These are phyloP conservation scores for Argya squamiceps DNA, from an alignment of 2,797 vertebrate genomes.

Conservation along the genomic window DNA sequence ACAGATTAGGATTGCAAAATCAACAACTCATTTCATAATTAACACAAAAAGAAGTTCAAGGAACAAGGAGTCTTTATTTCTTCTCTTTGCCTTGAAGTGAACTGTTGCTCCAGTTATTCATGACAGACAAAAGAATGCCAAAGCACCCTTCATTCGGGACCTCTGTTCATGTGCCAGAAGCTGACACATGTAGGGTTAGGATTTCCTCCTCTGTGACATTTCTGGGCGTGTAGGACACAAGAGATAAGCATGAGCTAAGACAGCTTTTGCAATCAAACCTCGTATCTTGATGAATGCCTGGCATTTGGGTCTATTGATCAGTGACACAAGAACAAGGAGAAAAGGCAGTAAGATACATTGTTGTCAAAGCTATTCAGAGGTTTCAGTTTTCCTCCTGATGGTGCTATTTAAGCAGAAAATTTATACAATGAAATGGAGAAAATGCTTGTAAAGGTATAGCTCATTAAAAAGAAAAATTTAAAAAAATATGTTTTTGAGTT, in stretches of 20 bases:
- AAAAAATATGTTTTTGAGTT: neutral
- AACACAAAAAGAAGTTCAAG: neutral
- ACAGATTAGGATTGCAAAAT: conserved; percentile 71
- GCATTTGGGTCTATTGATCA: conserved; percentile 88
- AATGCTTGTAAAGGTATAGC: neutral
- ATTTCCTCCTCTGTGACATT: conserved; percentile 71
- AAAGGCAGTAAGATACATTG: conserved; percentile 79
- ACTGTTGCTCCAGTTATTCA: neutral
- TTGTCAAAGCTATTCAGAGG: conserved; percentile 73
- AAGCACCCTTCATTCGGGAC: conserved; percentile 7
- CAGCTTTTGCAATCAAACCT: conserved; percentile 63
- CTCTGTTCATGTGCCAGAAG: conserved; percentile 13
- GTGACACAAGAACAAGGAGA: conserved; percentile 73
- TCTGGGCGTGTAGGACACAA: conserved; percentile 60
- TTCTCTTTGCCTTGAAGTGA: neutral
- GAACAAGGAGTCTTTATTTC: neutral
- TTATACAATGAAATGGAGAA: neutral
- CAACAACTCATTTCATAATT: conserved; percentile 70
- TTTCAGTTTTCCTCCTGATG: conserved; percentile 70
- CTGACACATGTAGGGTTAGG: conserved; percentile 67
- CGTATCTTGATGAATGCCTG: conserved; percentile 75
- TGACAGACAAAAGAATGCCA: conserved; percentile 1
- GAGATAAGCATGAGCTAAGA: conserved; percentile 69
- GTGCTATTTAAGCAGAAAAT: neutral
- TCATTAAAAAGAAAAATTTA: neutral